These are phyloP conservation scores for Acronicta aceris DNA, from an alignment of 2,888 invertebrate genomes.

Conservation along the genomic window DNA sequence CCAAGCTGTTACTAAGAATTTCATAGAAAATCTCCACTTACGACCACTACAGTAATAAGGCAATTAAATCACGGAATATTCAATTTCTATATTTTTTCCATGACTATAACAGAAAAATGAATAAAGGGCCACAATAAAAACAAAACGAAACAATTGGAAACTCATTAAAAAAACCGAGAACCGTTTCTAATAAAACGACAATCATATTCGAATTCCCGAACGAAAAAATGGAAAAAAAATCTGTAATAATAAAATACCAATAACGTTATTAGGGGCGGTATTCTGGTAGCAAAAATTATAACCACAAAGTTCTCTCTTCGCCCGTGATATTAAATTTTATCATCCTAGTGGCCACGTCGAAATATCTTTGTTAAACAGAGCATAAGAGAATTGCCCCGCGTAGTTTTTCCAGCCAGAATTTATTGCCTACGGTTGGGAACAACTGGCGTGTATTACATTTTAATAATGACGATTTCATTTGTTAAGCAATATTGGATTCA, in stretches of 20 bases:
- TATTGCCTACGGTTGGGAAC: constrained; percentile 52
- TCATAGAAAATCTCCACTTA: no score
- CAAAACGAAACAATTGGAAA: constrained; percentile 24
- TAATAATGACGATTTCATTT: constrained; percentile 40
- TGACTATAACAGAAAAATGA: no score
- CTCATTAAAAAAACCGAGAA: constrained; percentile 38
- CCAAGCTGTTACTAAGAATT: no score
- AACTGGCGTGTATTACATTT: constrained; percentile 40
- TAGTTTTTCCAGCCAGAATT: constrained; percentile 70
- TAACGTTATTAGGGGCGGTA: constrained; percentile 65
- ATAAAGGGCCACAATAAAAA: background rate
- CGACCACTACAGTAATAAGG: no score
- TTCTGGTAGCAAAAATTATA: constrained; percentile 70
- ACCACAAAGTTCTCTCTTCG: constrained; percentile 54
- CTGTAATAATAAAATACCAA: constrained; percentile 68
- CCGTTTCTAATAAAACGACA: constrained; percentile 48
- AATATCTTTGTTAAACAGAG: constrained; percentile 80
- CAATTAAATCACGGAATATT: no score
- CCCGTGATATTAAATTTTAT: constrained; percentile 81
- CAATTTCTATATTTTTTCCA: no score
- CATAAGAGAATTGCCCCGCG: constrained; percentile 63
- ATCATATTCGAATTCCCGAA: constrained; percentile 44
- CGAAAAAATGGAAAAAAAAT: constrained; percentile 29
- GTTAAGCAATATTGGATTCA: constrained; percentile 5
- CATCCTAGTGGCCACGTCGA: constrained; percentile 71